Percentiles rank a stretch among this genome's conserved stretches.
Conservation (phyloP, 2,797 vertebrate genomes). For the Adelosebastes latens region DNA sequence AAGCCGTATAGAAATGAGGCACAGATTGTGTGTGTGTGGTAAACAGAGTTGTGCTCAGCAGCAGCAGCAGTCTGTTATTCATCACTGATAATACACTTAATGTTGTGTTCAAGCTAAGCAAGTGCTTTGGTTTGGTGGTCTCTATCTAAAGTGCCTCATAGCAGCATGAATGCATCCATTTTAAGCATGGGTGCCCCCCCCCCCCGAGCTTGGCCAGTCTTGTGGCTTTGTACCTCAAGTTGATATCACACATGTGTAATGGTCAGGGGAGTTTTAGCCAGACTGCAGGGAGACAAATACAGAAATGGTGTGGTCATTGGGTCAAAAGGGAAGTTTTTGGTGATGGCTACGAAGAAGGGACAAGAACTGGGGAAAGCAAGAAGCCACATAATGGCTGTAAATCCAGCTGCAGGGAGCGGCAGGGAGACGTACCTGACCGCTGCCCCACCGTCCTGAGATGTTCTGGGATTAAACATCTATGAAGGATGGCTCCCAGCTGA, state of each 20-base stretch:
- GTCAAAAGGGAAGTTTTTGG: too few relatives aligned
- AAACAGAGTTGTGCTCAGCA: constrained; percentile 13
- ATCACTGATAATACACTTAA: constrained; percentile 31
- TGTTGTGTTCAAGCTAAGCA: constrained; percentile 29
- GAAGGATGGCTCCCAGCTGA: too few relatives aligned
- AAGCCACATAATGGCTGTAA: too few relatives aligned
- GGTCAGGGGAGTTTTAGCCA: neutral
- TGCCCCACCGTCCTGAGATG: too few relatives aligned
- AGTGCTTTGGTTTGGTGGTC: constrained; percentile 28
- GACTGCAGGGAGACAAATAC: neutral
- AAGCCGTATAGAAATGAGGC: constrained; percentile 14
- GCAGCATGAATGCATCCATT: constrained; percentile 17
- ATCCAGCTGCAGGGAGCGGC: too few relatives aligned
- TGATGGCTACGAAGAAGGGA: too few relatives aligned
- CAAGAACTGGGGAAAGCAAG: too few relatives aligned
- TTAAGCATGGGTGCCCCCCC: constrained; percentile 10
- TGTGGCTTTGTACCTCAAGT: neutral
- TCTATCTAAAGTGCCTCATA: constrained; percentile 34
- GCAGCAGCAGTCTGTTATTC: constrained; percentile 34
- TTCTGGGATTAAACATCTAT: too few relatives aligned
- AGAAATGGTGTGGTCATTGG: neutral
- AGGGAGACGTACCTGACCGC: too few relatives aligned
- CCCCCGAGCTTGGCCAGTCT: neutral
- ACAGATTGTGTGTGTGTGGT: constrained; percentile 1
- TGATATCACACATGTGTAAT: neutral